Evolutionary conservation across 2,888 invertebrate species (phyloP).

Genomic region (Lobophora halterata): DNA sequence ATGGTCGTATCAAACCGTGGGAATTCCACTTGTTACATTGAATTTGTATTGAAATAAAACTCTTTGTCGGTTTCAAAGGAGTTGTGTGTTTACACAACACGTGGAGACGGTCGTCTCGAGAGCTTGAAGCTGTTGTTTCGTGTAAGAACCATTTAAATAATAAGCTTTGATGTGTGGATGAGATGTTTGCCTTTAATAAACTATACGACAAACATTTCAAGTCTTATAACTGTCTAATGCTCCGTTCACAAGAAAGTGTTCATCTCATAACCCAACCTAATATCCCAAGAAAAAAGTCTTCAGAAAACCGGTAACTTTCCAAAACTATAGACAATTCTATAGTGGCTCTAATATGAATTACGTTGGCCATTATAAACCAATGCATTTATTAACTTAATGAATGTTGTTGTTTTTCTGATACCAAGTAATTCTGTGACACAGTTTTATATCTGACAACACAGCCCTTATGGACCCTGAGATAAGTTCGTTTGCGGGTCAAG

Average conservation of each 20-base stretch:
- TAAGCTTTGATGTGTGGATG: conserved; percentile 64
- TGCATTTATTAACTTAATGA: no score
- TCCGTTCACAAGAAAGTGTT: conserved; percentile 2
- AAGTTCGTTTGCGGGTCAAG: conserved; percentile 49
- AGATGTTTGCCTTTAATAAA: conserved; percentile 45
- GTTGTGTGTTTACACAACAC: conserved; percentile 45
- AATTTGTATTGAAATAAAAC: conserved; percentile 30
- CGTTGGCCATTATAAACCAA: no score
- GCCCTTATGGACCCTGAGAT: conserved; percentile 60
- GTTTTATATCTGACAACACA: conserved; percentile 33
- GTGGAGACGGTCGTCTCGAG: conserved; percentile 39
- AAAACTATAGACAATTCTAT: no score
- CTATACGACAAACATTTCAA: conserved; percentile 32
- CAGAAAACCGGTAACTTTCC: no score
- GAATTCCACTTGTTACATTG: neutral
- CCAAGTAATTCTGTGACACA: conserved; percentile 23
- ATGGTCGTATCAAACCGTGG: neutral
- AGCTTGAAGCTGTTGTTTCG: conserved; percentile 51
- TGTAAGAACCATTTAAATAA: conserved; percentile 58
- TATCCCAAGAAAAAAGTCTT: no score
- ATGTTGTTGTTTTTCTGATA: conserved; percentile 20
- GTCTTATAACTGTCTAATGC: neutral
- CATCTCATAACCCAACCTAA: no score
- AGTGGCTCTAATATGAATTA: no score
- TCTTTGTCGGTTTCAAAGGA: conserved; percentile 35